Evolutionary conservation across 2,797 vertebrate genomes (phyloP), one percentile per base, ranked within the genome.

Genomic region (Myripristis murdjan): DNA sequence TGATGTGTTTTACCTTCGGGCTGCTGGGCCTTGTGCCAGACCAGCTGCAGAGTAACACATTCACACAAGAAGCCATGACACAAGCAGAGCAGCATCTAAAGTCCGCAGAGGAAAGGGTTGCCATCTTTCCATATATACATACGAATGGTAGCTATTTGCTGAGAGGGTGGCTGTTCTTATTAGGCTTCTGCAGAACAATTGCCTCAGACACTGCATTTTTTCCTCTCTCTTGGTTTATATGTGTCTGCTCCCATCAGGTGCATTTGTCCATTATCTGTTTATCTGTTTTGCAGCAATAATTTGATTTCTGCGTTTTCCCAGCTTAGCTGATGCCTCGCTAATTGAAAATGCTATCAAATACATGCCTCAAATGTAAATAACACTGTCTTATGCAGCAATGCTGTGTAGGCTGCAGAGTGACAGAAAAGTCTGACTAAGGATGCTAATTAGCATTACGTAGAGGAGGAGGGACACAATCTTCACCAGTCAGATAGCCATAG

Each of bases 1-100:
- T 90, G 89, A 91, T 83, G 83, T 65, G 85, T 83, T 79, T 73
- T 75, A 90, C 84, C 88, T 80, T 70, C 86, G 71, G 82, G 84
- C 78, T 69, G 65, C 62, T 47, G 79, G 82, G 84, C 81, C 67
- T 81, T 61, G 60, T 26, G 41, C 71, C 70, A 76, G 64, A 81
- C 55, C 67, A 79, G 82, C 73, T 57, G 7, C 65, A 87, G 31
- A 1, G 39, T 43, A 26, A 46, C 39, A 28, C n/a, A 53, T 20
- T 37, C 37, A 31, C 18, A 44, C 18, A 33, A 20, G 22, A 8
- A 37, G 35, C 35, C 35, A 37, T 11, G 14, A 54, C 57, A 58
- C 28, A 20, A 57, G 75, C 59, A 46, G 55, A 48, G 59, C 75
- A 64, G 65, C 73, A 69, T 69, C 70, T 26, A 64, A 64, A 56